Evolutionary conservation across 1,140 invertebrate species (phyloP), one percentile per base, ranked within the genome.

Genomic region (Cherax destructor): DNA sequence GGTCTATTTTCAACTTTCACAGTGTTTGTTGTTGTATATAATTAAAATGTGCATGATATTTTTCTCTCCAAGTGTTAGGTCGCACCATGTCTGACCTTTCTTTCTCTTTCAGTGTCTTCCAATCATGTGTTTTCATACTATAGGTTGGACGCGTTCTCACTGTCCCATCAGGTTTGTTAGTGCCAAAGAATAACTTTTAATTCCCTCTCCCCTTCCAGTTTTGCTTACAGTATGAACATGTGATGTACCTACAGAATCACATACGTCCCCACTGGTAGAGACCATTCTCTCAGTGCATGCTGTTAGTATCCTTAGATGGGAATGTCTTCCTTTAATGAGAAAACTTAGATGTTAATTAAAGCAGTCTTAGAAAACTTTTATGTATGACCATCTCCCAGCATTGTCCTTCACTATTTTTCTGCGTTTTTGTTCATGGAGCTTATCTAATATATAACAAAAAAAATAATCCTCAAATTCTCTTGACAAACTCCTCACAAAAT

Each of bases 91-190:
- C 69, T 74, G n/a, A 74, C 61, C 21, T 74, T 74, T 30, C 69
- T 74, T 11, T 74, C n/a, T 30, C n/a, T 74, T 74, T 74, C 69
- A 74, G n/a, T 74, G 69, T 74, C 69, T 74, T 30, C 69, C 30
- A 74, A 74, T 74, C 16, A 74, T 74, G 69, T 74, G 24, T 30
- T 74, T 74, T 74, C 69, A 74, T 24, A 74, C 69, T 74, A 74
- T 74, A 74, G 24, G 69, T 30, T 30, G 69, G 69, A 74, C 3
- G 24, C 24, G 24, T 9, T 30, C 69, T 30, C n/a, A 30, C 69
- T 74, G 24, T 30, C 24, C 69, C n/a, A 74, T n/a, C n/a, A 74
- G 69, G 69, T 74, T 30, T 24, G 69, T 30, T 30, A 74, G n/a
- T 56, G 6, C 30, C 6, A 30, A 30, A 30, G 69, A 74, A 74